Conservation (phyloP, 2,888 invertebrate genomes). For the Phanerotoma sp. region DNA sequence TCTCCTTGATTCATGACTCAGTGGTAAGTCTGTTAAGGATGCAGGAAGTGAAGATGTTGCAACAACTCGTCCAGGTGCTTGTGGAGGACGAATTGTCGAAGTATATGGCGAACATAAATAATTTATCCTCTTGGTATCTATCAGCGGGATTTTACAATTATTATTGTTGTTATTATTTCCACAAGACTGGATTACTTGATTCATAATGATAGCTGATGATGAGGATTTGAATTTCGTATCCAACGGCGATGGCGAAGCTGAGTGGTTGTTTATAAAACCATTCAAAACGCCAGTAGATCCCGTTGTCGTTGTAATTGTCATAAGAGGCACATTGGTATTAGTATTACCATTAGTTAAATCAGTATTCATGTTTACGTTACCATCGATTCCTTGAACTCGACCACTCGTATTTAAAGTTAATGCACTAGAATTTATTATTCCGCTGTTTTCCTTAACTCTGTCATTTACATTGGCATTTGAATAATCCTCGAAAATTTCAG, state of each 20-base stretch:
- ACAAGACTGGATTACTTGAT: no score
- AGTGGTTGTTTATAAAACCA: background rate
- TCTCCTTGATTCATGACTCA: conserved; percentile 15
- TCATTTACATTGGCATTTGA: no score
- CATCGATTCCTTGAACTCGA: no score
- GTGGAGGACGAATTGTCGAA: conserved; percentile 14
- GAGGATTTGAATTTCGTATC: background rate
- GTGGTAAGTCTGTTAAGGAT: conserved; percentile 17
- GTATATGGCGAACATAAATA: conserved; percentile 5
- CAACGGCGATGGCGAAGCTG: background rate
- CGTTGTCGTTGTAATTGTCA: background rate
- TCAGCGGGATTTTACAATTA: background rate
- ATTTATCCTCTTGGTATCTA: background rate
- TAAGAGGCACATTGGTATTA: conserved; percentile 16
- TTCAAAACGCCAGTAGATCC: conserved; percentile 1
- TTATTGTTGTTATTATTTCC: background rate
- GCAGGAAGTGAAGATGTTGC: conserved; percentile 13
- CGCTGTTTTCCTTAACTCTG: no score
- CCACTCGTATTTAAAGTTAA: no score
- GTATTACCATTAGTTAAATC: background rate
- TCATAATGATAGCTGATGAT: background rate
- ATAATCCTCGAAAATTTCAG: no score
- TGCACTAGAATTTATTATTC: no score
- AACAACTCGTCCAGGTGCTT: background rate
- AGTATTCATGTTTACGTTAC: no score